Conservation (phyloP, 2,888 invertebrate genomes). For the Thymelicus lineola region DNA sequence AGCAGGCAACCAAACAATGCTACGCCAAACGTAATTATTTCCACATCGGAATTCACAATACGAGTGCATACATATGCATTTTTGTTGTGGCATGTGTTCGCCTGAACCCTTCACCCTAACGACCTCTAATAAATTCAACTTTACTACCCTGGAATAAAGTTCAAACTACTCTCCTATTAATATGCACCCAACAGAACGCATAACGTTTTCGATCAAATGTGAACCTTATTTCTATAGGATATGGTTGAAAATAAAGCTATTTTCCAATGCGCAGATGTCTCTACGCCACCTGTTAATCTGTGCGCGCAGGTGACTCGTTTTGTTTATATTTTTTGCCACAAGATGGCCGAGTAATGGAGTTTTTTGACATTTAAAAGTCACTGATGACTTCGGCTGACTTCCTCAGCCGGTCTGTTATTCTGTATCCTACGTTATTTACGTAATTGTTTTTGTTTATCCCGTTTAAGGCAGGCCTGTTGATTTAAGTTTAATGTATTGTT, state of each 20-base stretch:
- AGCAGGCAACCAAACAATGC: slow-evolving; percentile 14
- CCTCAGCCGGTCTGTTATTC: slow-evolving; percentile 14
- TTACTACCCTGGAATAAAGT: slow-evolving; percentile 1
- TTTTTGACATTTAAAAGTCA: slow-evolving; percentile 37
- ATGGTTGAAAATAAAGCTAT: slow-evolving; percentile 31
- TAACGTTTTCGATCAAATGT: not conserved
- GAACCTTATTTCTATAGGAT: slow-evolving; percentile 16
- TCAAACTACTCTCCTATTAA: slow-evolving; percentile 23
- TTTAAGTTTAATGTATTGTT: not conserved
- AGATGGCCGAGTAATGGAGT: slow-evolving; percentile 38
- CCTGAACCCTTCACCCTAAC: slow-evolving; percentile 4
- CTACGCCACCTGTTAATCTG: slow-evolving; percentile 79
- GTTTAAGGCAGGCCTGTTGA: slow-evolving; percentile 8
- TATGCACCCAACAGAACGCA: slow-evolving; percentile 29
- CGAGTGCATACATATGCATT: slow-evolving; percentile 20
- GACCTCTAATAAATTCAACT: slow-evolving; percentile 2
- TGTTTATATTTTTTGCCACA: slow-evolving; percentile 74
- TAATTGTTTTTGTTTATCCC: slow-evolving; percentile 28
- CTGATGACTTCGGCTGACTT: slow-evolving; percentile 33
- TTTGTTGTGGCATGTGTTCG: slow-evolving; percentile 32
- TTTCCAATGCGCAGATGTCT: slow-evolving; percentile 64
- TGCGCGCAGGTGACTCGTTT: slow-evolving; percentile 69
- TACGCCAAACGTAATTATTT: slow-evolving; percentile 26
- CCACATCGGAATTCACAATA: slow-evolving; percentile 33
- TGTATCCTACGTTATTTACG: slow-evolving; percentile 19